Percentiles rank a stretch among this genome's conserved stretches.
phyloP scores from a whole-genome alignment of 2,888 invertebrate genomes.

The Siphlonurus alternatus region DNA sequence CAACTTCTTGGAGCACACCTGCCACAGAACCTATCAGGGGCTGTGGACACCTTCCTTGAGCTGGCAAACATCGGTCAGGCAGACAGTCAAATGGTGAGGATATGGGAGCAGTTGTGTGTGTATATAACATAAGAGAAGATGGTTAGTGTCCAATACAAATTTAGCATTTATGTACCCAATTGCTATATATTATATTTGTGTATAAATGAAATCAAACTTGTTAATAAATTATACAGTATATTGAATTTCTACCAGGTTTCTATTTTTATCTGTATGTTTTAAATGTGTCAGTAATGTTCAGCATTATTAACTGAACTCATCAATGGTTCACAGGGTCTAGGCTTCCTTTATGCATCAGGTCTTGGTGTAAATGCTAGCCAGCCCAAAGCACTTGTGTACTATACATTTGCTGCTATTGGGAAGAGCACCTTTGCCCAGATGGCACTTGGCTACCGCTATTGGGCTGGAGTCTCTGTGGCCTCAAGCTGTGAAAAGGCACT shows the following conservation, averaged over 20 bases:
- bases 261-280: too few relatives aligned
- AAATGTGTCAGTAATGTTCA: too few relatives aligned
- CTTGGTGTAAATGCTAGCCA: constrained; percentile 77
- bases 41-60: constrained; percentile 56
- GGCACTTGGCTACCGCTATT: constrained; percentile 90
- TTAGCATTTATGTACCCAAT: too few relatives aligned
- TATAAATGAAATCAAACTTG: too few relatives aligned
- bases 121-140: not conserved
- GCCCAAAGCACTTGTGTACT: constrained; percentile 75
- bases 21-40: constrained; percentile 56
- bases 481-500: constrained; percentile 83
- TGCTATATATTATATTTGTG: too few relatives aligned
- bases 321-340: constrained; percentile 58
- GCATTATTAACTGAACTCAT: too few relatives aligned
- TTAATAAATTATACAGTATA: too few relatives aligned
- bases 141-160: too few relatives aligned
- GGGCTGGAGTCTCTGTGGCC: constrained; percentile 78
- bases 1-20: constrained; percentile 68
- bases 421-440: constrained; percentile 90
- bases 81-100: constrained; percentile 71
- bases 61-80: constrained; percentile 61
- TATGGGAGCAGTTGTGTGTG: not conserved
- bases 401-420: constrained; percentile 78
- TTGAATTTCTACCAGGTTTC: too few relatives aligned
- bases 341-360: constrained; percentile 75